Conservation (phyloP, 1,140 invertebrate species). For the Cydia amplana region DNA sequence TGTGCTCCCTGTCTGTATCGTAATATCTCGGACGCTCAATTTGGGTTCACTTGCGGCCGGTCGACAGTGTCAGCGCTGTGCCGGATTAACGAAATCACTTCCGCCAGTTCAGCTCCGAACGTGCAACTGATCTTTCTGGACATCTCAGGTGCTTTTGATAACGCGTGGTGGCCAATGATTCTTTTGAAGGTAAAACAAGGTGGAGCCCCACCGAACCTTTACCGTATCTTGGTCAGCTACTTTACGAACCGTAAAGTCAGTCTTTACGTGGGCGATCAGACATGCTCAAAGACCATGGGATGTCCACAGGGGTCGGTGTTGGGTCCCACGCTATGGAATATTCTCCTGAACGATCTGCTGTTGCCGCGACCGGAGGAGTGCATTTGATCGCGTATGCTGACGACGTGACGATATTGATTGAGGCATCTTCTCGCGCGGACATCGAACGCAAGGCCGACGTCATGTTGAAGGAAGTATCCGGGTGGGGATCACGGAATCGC, state of each 20-base stretch:
- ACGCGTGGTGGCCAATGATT: slow-evolving; percentile 63
- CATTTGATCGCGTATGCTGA: slow-evolving; percentile 59
- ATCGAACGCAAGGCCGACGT: slow-evolving; percentile 43
- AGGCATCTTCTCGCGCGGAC: slow-evolving; percentile 42
- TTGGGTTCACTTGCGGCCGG: slow-evolving; percentile 47
- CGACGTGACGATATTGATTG: slow-evolving; percentile 54
- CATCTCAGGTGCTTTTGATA: slow-evolving; percentile 73
- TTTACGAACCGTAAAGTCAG: slow-evolving; percentile 48
- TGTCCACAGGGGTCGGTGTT: no score
- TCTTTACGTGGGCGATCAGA: slow-evolving; percentile 33
- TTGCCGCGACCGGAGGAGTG: slow-evolving; percentile 41
- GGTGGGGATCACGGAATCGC: slow-evolving; percentile 46
- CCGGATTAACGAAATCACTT: slow-evolving; percentile 31
- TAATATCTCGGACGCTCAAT: slow-evolving; percentile 52
- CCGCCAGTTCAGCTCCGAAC: slow-evolving; percentile 41
- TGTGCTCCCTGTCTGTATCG: slow-evolving; percentile 39
- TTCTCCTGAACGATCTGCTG: slow-evolving; percentile 52
- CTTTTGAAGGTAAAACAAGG: slow-evolving; percentile 42
- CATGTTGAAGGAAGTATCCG: slow-evolving; percentile 10
- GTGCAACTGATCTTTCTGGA: slow-evolving; percentile 61
- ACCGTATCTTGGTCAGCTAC: slow-evolving; percentile 54
- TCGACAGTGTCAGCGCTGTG: slow-evolving; percentile 64
- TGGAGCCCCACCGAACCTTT: slow-evolving; percentile 46
- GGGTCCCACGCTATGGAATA: no score
- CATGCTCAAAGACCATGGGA: no score